Base-by-base conservation (phyloP, 2,797 vertebrate genomes). In the Rhodeus uyekii region DNA sequence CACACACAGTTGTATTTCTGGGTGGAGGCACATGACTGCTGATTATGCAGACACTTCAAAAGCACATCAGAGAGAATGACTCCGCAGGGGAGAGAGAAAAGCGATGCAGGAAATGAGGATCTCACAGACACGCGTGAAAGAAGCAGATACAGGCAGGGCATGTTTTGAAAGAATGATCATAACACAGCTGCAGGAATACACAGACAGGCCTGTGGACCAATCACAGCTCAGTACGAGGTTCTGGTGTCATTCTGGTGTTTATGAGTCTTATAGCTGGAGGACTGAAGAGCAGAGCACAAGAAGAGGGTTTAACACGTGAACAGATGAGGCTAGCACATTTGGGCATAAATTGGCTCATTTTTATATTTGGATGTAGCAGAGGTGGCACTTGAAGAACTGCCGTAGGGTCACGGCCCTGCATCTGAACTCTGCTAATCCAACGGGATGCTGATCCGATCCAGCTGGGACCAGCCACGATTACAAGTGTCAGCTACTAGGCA, bases 351-450 rank as follows among this genome's bases (percentile, higher is more conserved):
- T 32, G 36, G 29, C 73, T 75, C 9, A n/a, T 13, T 71, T 61
- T 48, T 36, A 29, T 19, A 10, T 76, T 76, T 55, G 53, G 48
- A 50, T 79, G 50, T 69, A 36, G 29, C 5, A 53, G 39, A 36
- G 55, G 39, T 60, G 44, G 60, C 53, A 76, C 29, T 46, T 68
- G 13, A 58, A 79, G 18, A 38, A 34, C 12, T 39, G 73, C 32
- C 1, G 8, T 60, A 55, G 44, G 73, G 64, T 76, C 73, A 71
- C 2, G 55, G 65, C 10, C 71, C 67, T 46, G 36, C 16, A 64
- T 60, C 32, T 83, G 73, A 78, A 87, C 84, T 42, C 74, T 84
- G 82, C n/a, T 87, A 85, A 85, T 82, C 78, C 82, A 68, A 77
- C 18, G 36, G 76, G 24, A 84, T 69, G 69, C 27, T 39, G 27